These are phyloP conservation scores for Phocides pigmalion DNA, from an alignment of 1,140 invertebrate species.

Conservation along the genomic window DNA sequence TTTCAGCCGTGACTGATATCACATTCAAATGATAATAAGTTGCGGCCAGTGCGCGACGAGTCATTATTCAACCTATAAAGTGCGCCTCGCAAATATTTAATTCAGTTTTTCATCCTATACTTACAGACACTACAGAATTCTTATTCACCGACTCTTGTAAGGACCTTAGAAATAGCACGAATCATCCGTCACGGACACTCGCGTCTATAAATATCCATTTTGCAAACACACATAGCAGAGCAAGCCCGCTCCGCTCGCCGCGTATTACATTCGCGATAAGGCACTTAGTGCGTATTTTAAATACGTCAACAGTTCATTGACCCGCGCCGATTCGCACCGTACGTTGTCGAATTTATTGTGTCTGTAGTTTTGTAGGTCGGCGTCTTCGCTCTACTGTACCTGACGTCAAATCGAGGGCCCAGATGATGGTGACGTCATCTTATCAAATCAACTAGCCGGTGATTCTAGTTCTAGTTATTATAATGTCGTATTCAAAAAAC, in stretches of 20 bases:
- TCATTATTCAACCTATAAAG: slow-evolving; percentile 14
- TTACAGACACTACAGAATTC: slow-evolving; percentile 42
- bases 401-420: slow-evolving; percentile 75
- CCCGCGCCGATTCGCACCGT: slow-evolving; percentile 73
- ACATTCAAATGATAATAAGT: slow-evolving; percentile 16
- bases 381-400: slow-evolving; percentile 54
- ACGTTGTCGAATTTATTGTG: slow-evolving; percentile 81
- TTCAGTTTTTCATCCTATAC: background rate
- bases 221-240: slow-evolving; percentile 72
- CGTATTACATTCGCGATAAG: slow-evolving; percentile 80
- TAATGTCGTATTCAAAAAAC: slow-evolving; percentile 69
- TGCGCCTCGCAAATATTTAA: slow-evolving; percentile 8
- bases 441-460: slow-evolving; percentile 71
- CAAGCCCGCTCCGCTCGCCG: slow-evolving; percentile 63
- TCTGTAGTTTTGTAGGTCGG: slow-evolving; percentile 82
- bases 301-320: slow-evolving; percentile 81
- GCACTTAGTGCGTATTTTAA: slow-evolving; percentile 81
- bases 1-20: slow-evolving; percentile 17
- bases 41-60: background rate
- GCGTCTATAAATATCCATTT: slow-evolving; percentile 77
- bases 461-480: slow-evolving; percentile 74
- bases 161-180: slow-evolving; percentile 74
- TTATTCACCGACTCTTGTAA: slow-evolving; percentile 57
- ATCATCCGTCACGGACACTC: slow-evolving; percentile 76
- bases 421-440: slow-evolving; percentile 73